These are phyloP conservation scores for Ormyrus thymus DNA, from an alignment of 2,888 invertebrate species.

Conservation along the genomic window DNA sequence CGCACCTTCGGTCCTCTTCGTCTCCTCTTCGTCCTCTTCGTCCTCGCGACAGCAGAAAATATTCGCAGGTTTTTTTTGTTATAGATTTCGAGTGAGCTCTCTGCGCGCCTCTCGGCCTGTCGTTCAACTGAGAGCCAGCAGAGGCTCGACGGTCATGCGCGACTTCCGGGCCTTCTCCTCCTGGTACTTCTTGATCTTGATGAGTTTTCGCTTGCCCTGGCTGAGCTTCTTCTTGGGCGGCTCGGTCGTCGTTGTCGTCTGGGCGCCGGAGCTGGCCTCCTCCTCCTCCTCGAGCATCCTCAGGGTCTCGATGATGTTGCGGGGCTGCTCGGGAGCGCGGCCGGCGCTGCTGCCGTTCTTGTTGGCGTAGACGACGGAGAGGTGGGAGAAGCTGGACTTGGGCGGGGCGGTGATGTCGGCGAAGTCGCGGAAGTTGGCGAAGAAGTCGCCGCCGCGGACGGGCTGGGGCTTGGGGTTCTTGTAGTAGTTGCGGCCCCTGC, in stretches of 20 bases:
- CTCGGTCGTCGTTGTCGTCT: constrained; percentile 64
- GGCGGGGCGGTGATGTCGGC: constrained; percentile 92
- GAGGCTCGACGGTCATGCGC: constrained; percentile 70
- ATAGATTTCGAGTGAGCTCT: neutral
- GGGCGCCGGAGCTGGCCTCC: constrained; percentile 46
- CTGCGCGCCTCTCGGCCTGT: neutral
- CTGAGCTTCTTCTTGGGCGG: constrained; percentile 71
- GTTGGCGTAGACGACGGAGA: constrained; percentile 89
- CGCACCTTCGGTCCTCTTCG: constrained; percentile 2
- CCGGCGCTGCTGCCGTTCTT: constrained; percentile 83
- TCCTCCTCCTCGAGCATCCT: constrained; percentile 82
- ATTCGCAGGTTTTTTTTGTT: too few species aligned
- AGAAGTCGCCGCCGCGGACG: constrained; percentile 84
- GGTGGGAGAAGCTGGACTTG: constrained; percentile 88
- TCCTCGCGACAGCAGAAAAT: neutral
- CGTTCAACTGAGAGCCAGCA: constrained; percentile 72
- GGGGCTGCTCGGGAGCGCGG: constrained; percentile 79
- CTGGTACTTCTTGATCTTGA: constrained; percentile 70
- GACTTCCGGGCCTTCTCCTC: constrained; percentile 72
- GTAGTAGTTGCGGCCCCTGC: constrained; percentile 82
- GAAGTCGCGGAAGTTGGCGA: constrained; percentile 92
- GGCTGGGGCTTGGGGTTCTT: constrained; percentile 85
- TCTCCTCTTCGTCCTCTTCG: neutral
- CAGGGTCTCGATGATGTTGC: constrained; percentile 89
- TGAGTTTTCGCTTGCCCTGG: constrained; percentile 70